A percentile compares a stretch with the other conserved stretches of the same genome.
Conservation (phyloP, 2,888 invertebrate genomes). For the Ectemnius lituratus region DNA sequence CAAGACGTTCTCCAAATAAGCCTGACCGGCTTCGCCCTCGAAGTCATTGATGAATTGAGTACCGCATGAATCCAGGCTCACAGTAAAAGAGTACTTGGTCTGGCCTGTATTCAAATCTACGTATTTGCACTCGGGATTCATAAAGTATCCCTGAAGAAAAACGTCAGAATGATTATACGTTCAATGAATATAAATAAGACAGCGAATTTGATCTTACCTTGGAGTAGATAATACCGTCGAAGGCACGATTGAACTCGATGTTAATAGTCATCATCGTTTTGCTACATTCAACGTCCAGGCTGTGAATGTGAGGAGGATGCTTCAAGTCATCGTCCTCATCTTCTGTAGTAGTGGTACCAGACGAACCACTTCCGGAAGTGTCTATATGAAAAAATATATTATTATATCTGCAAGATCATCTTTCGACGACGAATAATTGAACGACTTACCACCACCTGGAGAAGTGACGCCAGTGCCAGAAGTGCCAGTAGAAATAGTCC, state of each 20-base stretch:
- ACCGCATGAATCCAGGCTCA: constrained; percentile 87
- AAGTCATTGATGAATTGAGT: constrained; percentile 89
- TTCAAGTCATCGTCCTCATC: constrained; percentile 81
- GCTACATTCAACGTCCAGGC: constrained; percentile 87
- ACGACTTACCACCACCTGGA: no score
- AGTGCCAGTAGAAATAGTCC: not conserved
- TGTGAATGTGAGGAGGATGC: constrained; percentile 88
- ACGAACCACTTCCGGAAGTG: not conserved
- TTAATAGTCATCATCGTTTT: constrained; percentile 91
- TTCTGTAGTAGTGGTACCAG: not conserved
- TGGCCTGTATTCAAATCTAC: constrained; percentile 85
- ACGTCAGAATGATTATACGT: constrained; percentile 4
- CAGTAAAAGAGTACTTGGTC: constrained; percentile 86
- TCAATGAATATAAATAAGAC: no score
- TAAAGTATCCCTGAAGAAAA: constrained; percentile 81
- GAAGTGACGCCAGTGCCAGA: constrained; percentile 10
- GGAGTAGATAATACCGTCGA: constrained; percentile 89
- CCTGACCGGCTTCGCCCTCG: constrained; percentile 85
- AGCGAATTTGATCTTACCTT: constrained; percentile 78
- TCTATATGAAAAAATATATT: no score
- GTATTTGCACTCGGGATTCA: constrained; percentile 85
- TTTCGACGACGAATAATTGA: no score
- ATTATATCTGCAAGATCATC: no score
- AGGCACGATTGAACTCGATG: constrained; percentile 87
- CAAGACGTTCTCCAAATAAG: constrained; percentile 88